Evolutionary conservation across 1,140 invertebrate species (phyloP).

Genomic region (Diachasmimorpha longicaudata): DNA sequence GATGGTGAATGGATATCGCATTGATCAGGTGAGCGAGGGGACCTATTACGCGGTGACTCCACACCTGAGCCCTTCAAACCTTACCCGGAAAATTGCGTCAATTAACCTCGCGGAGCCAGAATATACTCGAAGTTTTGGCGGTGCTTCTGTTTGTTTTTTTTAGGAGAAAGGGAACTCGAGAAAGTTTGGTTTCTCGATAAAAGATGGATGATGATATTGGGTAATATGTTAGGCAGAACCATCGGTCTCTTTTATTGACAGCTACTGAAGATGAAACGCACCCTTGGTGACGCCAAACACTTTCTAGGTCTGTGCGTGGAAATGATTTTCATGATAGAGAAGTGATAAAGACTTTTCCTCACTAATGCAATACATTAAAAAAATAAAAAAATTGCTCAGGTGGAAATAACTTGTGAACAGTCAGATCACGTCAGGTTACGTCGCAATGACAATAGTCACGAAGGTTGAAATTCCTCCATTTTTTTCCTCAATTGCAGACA

Average conservation of each 20-base stretch:
- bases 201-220: slow-evolving; percentile 25
- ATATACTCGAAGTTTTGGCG: not conserved
- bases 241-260: slow-evolving; percentile 59
- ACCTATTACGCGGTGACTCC: slow-evolving; percentile 20
- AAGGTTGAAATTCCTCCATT: too few species aligned
- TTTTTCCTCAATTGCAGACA: too few species aligned
- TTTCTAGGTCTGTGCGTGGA: not conserved
- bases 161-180: not conserved
- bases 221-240: slow-evolving; percentile 31
- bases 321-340: not conserved
- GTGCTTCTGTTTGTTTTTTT: too few species aligned
- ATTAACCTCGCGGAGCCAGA: not conserved
- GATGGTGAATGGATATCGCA: not conserved
- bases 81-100: not conserved
- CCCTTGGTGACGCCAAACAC: slow-evolving; percentile 46
- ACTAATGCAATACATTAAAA: not conserved
- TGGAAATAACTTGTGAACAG: too few species aligned
- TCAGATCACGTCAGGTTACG: too few species aligned
- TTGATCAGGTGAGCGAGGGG: slow-evolving; percentile 6
- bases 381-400: too few species aligned
- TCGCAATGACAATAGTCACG: too few species aligned
- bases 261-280: slow-evolving; percentile 61
- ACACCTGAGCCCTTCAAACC: slow-evolving; percentile 24
- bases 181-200: slow-evolving; percentile 19
- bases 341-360: not conserved